A percentile compares a stretch with the other conserved stretches of the same genome.
phyloP scores from a whole-genome alignment of 23 tunicate species.

The Halocynthia aurantium region DNA sequence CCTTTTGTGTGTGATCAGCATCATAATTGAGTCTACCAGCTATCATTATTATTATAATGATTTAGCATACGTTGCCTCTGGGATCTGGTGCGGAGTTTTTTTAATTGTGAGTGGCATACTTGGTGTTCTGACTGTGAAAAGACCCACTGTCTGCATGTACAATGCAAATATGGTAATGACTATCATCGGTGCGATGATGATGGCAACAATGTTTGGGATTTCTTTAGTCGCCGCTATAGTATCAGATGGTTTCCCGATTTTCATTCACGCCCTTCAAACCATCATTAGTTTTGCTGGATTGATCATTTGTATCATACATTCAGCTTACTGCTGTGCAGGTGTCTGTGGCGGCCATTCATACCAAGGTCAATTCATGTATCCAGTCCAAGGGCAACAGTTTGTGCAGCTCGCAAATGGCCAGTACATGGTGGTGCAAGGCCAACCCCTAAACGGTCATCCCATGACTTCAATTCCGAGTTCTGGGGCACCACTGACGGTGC shows the following conservation, averaged over 20 bases:
- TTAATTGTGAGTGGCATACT: conserved; percentile 1
- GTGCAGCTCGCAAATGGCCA: conserved; percentile 14
- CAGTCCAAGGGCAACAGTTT: neutral
- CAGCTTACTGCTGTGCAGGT: conserved; percentile 10
- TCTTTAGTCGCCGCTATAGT: neutral
- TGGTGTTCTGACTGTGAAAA: neutral
- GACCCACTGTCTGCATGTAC: neutral
- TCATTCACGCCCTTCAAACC: neutral
- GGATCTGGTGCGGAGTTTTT: conserved; percentile 9
- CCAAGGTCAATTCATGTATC: neutral
- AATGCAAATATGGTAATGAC: conserved; percentile 8
- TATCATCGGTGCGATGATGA: neutral
- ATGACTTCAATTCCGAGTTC: neutral
- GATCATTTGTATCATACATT: conserved; percentile 7
- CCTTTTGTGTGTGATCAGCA: neutral
- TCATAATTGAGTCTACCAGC: too few relatives aligned
- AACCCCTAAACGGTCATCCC: neutral
- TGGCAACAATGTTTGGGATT: conserved; percentile 2
- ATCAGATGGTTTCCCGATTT: neutral
- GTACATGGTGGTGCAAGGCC: conserved; percentile 6
- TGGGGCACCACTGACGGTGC: neutral
- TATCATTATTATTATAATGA: too few relatives aligned
- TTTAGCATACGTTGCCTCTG: neutral
- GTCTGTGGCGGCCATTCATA: neutral
- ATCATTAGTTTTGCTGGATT: conserved; percentile 1